Percentiles rank a stretch among this genome's conserved stretches.
Conservation (phyloP, 2,888 invertebrate genomes). For the Drosophila borborema region DNA sequence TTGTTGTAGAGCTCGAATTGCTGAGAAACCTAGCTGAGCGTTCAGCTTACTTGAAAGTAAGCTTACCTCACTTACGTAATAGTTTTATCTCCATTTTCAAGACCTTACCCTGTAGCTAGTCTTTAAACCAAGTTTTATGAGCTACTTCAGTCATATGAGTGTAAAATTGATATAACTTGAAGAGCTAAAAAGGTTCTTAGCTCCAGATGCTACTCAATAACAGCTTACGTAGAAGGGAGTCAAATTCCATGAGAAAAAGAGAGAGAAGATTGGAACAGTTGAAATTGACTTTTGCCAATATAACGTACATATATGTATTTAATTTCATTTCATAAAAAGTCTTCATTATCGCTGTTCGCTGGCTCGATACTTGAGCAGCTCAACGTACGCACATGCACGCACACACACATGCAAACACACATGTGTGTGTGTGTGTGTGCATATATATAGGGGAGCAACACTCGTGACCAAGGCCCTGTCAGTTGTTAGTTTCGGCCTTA, state of each 20-base stretch:
- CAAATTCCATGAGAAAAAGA: not conserved
- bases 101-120: not conserved
- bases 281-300: constrained; percentile 1
- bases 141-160: not conserved
- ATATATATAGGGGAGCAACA: constrained; percentile 12
- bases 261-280: not conserved
- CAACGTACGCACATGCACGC: constrained; percentile 10
- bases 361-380: constrained; percentile 46
- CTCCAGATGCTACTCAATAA: not conserved
- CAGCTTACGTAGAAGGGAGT: no score
- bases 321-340: constrained; percentile 2
- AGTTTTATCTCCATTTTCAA: no score
- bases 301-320: constrained; percentile 1
- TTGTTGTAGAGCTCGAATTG: no score
- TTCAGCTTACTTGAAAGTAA: no score
- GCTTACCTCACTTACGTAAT: not conserved
- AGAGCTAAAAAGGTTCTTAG: not conserved
- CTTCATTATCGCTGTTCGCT: constrained; percentile 29
- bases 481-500: constrained; percentile 50
- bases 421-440: not conserved
- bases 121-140: not conserved
- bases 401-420: not conserved
- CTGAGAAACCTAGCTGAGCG: no score
- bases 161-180: not conserved
- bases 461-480: constrained; percentile 56